A percentile compares a stretch with the other conserved stretches of the same genome.
Evolutionary conservation across 2,888 invertebrate genomes (phyloP).

Genomic region (Nomada fucata): DNA sequence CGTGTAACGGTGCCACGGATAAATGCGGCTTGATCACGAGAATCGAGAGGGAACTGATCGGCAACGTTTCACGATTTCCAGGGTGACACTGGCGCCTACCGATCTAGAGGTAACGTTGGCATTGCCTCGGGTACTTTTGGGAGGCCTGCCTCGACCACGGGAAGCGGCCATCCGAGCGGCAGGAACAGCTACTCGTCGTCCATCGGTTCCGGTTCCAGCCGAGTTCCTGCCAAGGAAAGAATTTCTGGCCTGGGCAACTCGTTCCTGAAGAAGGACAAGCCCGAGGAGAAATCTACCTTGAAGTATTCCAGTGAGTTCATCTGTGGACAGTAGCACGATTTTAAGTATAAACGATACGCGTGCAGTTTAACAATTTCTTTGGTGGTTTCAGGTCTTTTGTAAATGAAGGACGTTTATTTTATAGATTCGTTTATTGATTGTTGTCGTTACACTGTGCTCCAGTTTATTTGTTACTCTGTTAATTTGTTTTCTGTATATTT

Average conservation of each 20-base stretch:
- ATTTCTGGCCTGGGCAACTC: constrained; percentile 72
- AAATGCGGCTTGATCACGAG: constrained; percentile 35
- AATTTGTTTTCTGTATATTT: neutral
- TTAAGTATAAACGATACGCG: too few relatives aligned
- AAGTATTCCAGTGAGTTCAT: constrained; percentile 79
- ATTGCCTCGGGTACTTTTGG: constrained; percentile 71
- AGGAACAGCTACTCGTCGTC: constrained; percentile 76
- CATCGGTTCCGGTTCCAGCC: constrained; percentile 71
- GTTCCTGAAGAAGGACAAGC: constrained; percentile 77
- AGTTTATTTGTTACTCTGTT: too few relatives aligned
- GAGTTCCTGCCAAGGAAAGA: constrained; percentile 75
- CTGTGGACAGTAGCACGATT: neutral
- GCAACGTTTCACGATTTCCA: constrained; percentile 65
- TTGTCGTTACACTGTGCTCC: too few relatives aligned
- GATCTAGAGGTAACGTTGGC: constrained; percentile 71
- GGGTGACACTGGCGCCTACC: constrained; percentile 78
- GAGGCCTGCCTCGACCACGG: constrained; percentile 73
- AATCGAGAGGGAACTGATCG: constrained; percentile 34
- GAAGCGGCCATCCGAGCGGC: constrained; percentile 77
- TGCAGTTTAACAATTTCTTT: too few relatives aligned
- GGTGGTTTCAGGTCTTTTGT: too few relatives aligned
- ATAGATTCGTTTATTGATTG: too few relatives aligned
- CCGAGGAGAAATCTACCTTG: constrained; percentile 76
- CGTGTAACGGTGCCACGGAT: constrained; percentile 49
- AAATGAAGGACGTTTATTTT: too few relatives aligned